Conservation (phyloP, 2,888 invertebrate species). For the Beris morrisii region DNA sequence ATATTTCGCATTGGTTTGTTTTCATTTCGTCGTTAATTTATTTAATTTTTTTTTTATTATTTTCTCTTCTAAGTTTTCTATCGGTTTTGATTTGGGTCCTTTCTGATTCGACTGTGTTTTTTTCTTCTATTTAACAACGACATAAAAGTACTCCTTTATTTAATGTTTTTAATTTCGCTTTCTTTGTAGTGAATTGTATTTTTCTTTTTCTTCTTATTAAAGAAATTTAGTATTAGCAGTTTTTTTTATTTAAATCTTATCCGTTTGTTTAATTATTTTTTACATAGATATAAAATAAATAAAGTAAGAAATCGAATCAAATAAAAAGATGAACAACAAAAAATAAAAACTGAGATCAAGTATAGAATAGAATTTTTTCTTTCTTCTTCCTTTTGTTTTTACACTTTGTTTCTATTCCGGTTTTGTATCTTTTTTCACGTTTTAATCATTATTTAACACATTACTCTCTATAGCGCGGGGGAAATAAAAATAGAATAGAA, state of each 20-base stretch:
- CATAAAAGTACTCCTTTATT: too few species aligned
- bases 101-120: too few species aligned
- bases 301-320: not conserved
- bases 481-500: too few species aligned
- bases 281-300: not conserved
- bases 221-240: not conserved
- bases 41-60: too few species aligned
- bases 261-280: constrained; percentile 1
- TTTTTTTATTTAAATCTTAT: constrained; percentile 14
- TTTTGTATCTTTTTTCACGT: constrained; percentile 9
- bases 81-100: too few species aligned
- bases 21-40: too few species aligned
- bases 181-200: not conserved
- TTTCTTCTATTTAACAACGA: too few species aligned
- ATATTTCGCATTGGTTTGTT: too few species aligned
- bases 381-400: constrained; percentile 22
- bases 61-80: too few species aligned
- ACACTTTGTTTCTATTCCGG: constrained; percentile 6
- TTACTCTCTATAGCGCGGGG: not conserved
- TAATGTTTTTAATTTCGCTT: not conserved
- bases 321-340: not conserved
- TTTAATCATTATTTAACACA: not conserved
- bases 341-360: constrained; percentile 17
- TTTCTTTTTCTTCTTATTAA: constrained; percentile 1
- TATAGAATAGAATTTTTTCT: constrained; percentile 5